Evolutionary conservation across 2,888 invertebrate genomes (phyloP), one percentile per base, ranked within the genome.

Genomic region (Physocephala rufipes): DNA sequence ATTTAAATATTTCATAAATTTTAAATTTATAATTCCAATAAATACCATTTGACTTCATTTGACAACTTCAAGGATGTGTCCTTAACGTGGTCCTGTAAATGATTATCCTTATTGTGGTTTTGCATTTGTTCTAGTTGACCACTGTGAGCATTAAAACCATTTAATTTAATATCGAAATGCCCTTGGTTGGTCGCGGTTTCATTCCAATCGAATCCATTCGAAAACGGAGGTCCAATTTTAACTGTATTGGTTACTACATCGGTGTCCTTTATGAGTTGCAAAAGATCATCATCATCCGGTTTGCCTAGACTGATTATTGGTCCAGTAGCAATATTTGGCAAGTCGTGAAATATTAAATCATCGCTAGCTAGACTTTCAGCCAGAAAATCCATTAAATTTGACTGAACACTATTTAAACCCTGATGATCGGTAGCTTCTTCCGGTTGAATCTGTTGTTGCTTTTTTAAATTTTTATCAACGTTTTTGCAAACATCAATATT

Each of bases 311-410:
- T 78, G 49, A 79, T 78, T 1, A 85, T 58, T 0, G 83, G 81
- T 4, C 84, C 81, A 1, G 81, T 76, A 70, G 79, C 79, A 36
- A 82, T 82, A 67, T 79, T 79, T 9, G 80, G 80, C 28, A 82
- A 76, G 43, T 75, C 78, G 65, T 74, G 79, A 53, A 85, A 83
- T 74, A 85, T 78, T 21, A 84, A 73, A 67, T 84, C 84, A 69
- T 84, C 82, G 30, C 80, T 79, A 0, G 80, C 79, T 19, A 86
- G 74, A 72, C 79, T 86, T 72, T 85, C 85, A 2, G 84, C 84
- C 2, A 86, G 70, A 71, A 86, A 86, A 71, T 86, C 86, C 82
- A 84, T 84, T 13, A 86, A 75, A 72, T 82, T 84, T 0, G 84
- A 84, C 65, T 86, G 86, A 0, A 86, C 82, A 12, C 82, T 81